Evolutionary conservation across 2,888 invertebrate genomes (phyloP), one percentile per base, ranked within the genome.

Genomic region (Emmelina monodactyla): DNA sequence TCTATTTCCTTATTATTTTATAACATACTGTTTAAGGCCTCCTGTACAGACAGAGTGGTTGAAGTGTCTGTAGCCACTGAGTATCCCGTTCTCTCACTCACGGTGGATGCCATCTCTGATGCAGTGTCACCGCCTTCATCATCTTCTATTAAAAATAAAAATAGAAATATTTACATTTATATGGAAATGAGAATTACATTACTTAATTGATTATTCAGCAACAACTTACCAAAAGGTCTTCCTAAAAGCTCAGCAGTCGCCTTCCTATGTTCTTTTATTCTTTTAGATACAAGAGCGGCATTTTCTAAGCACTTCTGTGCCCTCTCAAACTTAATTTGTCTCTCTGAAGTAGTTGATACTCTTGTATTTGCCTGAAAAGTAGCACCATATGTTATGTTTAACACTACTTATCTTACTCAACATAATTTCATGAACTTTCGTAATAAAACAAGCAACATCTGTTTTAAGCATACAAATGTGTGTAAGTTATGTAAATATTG

Each of bases 251-350:
- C 79, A 16, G 79, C 79, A 41, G 79, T 73, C n/a, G 76, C 79
- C 56, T 73, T 78, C 5, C 76, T 49, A 29, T 78, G 79, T 50
- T 79, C 79, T 49, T 78, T 79, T 34, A 79, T 78, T 37, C 75
- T 58, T 51, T 79, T 79, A 2, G 79, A 78, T 6, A 79, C 79
- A 50, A 76, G 68, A 16, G 75, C 79, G 39, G 79, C 79, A 76
- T 79, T 79, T 57, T 79, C 78, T 42, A 79, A 58, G 43, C 78
- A 78, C 55, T 68, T 78, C 40, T 79, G 79, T 25, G 79, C 79
- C 42, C 72, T 57, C 46, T 79, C 78, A 52, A 68, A 70, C 44
- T 79, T 78, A 5, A 70, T 67, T 52, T 71, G 76, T 39, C 79
- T 64, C 39, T 79, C 79, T 32, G 76, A 67, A 34, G 75, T 62